A percentile compares a stretch with the other conserved stretches of the same genome.
phyloP scores from a whole-genome alignment of 2,113 vertebrate species.

The Phyllopteryx taeniolatus region DNA sequence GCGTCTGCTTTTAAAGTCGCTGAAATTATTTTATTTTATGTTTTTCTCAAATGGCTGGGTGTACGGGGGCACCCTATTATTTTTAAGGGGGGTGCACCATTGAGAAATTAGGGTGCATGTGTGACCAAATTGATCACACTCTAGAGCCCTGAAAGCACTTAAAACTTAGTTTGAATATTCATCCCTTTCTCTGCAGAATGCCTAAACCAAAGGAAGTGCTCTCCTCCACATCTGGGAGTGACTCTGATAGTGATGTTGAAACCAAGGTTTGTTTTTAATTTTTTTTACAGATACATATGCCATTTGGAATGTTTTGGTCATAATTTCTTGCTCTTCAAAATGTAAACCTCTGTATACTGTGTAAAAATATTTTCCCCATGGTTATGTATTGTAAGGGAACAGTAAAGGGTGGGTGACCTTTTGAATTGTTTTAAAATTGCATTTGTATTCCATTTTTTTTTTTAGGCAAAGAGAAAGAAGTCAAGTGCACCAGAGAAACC shows the following conservation, averaged over 20 bases:
- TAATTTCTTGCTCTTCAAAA: not conserved
- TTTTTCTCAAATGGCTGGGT: too few species aligned
- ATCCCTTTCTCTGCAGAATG: slow-evolving; percentile 77
- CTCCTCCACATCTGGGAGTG: slow-evolving; percentile 90
- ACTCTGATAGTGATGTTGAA: slow-evolving; percentile 94
- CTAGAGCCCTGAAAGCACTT: too few species aligned
- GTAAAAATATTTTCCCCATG: too few species aligned
- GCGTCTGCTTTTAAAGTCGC: too few species aligned
- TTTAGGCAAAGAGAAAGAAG: slow-evolving; percentile 90
- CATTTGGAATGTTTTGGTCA: not conserved
- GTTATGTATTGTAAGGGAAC: not conserved
- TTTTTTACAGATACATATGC: not conserved
- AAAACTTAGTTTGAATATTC: not conserved
- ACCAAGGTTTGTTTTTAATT: slow-evolving; percentile 80
- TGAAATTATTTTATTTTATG: too few species aligned
- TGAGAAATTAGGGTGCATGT: too few species aligned
- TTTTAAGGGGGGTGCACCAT: too few species aligned
- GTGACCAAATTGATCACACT: too few species aligned
- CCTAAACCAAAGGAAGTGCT: slow-evolving; percentile 96
- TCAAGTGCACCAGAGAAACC: slow-evolving; percentile 80
- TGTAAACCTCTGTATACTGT: not conserved
- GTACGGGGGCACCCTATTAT: too few species aligned
- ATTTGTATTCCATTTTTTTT: not conserved
- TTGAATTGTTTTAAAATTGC: too few species aligned
- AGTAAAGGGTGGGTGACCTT: not conserved